These are phyloP conservation scores for Psittacula echo DNA, from an alignment of 2,797 vertebrate genomes.

Conservation along the genomic window DNA sequence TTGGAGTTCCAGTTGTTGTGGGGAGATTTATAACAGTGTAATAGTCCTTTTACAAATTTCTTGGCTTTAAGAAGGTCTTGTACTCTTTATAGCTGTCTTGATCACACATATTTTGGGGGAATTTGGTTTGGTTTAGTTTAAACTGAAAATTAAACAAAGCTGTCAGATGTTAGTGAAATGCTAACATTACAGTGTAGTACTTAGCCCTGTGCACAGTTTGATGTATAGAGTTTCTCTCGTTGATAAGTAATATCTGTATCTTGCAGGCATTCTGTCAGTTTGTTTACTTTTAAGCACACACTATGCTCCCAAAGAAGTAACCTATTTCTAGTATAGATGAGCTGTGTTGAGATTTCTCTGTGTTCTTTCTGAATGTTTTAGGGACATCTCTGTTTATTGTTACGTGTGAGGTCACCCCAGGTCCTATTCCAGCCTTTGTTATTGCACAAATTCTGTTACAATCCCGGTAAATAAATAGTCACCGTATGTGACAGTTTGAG, in stretches of 20 bases:
- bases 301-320: not conserved
- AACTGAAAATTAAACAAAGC: not conserved
- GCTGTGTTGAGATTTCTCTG: not conserved
- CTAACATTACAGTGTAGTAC: not conserved
- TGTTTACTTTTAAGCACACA: not conserved
- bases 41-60: not conserved
- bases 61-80: not conserved
- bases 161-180: not conserved
- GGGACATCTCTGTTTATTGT: not conserved
- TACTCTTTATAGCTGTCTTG: not conserved
- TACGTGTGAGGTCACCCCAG: not conserved
- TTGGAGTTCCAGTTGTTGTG: not conserved
- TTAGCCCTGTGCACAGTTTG: not conserved
- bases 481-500: not conserved
- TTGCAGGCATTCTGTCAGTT: not conserved
- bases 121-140: not conserved
- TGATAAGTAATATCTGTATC: not conserved
- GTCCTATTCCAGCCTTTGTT: not conserved
- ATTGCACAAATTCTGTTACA: not conserved
- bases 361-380: not conserved
- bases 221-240: not conserved
- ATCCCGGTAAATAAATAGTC: not conserved
- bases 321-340: not conserved
- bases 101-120: not conserved
- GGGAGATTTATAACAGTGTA: not conserved